Conservation (phyloP, 2,888 invertebrate species). For the Acheta domesticus region DNA sequence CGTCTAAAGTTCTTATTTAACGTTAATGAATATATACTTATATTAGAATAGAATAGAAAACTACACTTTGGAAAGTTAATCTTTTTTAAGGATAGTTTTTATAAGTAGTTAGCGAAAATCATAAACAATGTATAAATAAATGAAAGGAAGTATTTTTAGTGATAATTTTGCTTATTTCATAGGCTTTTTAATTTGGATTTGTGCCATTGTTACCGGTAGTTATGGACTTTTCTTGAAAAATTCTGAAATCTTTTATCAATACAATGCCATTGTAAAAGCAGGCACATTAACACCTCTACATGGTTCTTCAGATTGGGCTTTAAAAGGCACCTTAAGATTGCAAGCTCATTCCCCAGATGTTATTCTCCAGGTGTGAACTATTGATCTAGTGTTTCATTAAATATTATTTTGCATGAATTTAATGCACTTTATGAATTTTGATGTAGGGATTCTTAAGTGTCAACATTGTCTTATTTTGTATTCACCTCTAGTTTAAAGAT, state of each 20-base stretch:
- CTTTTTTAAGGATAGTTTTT: too few species aligned
- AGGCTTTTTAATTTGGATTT: not conserved
- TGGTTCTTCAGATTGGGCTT: constrained; percentile 28
- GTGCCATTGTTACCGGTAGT: not conserved
- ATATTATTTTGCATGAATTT: too few species aligned
- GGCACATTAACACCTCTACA: constrained; percentile 44
- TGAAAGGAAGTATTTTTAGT: not conserved
- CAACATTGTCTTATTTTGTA: constrained; percentile 23
- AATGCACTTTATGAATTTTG: too few species aligned
- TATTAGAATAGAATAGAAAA: too few species aligned
- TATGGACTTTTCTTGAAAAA: not conserved
- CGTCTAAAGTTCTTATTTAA: too few species aligned
- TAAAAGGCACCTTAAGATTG: constrained; percentile 28
- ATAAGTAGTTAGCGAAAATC: too few species aligned
- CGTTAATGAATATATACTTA: too few species aligned
- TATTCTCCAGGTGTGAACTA: constrained; percentile 25
- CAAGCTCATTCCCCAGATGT: constrained; percentile 25
- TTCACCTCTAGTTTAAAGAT: constrained; percentile 28
- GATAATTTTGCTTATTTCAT: not conserved
- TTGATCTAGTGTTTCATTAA: not conserved
- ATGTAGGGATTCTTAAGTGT: too few species aligned
- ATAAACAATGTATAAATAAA: too few species aligned
- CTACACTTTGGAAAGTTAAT: too few species aligned
- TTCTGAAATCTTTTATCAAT: constrained; percentile 47
- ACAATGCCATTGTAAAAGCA: constrained; percentile 46